These are phyloP conservation scores for Alaudala cheleensis DNA, from an alignment of 2,113 vertebrate genomes.

Conservation along the genomic window DNA sequence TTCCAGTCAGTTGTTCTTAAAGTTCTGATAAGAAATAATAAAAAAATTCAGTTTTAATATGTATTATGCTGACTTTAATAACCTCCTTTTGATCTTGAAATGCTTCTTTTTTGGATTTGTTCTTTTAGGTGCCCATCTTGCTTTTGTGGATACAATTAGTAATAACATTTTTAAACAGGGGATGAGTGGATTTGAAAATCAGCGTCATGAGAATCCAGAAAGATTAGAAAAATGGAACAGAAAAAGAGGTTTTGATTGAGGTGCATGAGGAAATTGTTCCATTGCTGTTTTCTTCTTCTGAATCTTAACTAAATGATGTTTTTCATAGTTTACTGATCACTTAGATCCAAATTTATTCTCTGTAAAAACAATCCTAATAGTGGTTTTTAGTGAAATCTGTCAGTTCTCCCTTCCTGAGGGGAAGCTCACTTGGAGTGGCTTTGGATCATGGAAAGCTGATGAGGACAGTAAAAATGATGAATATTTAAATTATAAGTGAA, in stretches of 20 bases:
- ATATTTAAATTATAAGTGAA: not conserved
- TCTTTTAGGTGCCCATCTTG: accelerated
- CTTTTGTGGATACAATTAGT: not conserved
- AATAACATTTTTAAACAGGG: not conserved
- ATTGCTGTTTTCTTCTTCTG: not conserved
- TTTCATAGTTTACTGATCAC: not conserved
- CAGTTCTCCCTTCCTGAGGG: not conserved
- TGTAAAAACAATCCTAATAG: not conserved
- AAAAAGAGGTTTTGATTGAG: not conserved
- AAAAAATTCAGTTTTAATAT: not conserved
- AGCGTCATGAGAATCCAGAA: not conserved
- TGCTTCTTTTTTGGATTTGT: not conserved
- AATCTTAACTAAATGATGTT: not conserved
- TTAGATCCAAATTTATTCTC: not conserved
- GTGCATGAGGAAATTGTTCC: not conserved
- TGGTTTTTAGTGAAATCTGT: not conserved
- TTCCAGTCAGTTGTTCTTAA: not conserved
- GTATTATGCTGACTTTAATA: not conserved
- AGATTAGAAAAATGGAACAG: not conserved
- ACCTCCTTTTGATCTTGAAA: not conserved
- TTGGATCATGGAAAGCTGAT: not conserved
- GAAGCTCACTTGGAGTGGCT: not conserved
- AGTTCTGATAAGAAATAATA: not conserved
- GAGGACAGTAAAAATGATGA: not conserved
- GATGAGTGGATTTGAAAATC: not conserved